Percentiles rank a stretch among this genome's conserved stretches.
Conservation (phyloP, 2,113 vertebrate species). For the Enhydra lutris region DNA sequence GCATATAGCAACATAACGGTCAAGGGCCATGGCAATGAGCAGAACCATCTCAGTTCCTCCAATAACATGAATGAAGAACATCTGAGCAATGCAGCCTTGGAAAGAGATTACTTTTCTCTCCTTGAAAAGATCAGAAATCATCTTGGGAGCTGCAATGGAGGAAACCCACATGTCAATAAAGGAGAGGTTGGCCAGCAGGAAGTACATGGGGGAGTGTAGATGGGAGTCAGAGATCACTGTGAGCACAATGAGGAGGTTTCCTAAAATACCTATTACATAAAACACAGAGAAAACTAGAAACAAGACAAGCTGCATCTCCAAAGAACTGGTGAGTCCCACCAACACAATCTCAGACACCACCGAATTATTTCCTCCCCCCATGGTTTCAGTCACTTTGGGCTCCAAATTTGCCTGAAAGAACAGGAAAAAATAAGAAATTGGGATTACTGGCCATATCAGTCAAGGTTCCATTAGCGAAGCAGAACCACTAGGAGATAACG, state of each 20-base stretch:
- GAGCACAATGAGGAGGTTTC: constrained; percentile 35
- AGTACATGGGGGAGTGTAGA: constrained; percentile 23
- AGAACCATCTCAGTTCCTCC: constrained; percentile 57
- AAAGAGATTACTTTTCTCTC: constrained; percentile 50
- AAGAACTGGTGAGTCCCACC: constrained; percentile 28
- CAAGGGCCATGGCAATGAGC: constrained; percentile 46
- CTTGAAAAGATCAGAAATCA: constrained; percentile 58
- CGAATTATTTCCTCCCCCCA: neutral
- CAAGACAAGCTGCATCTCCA: constrained; percentile 4
- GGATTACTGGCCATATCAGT: neutral
- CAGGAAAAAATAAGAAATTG: constrained; percentile 32
- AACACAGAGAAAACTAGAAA: constrained; percentile 36
- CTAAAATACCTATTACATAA: neutral
- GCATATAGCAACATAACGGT: constrained; percentile 16
- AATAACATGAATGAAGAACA: constrained; percentile 34
- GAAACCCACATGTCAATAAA: constrained; percentile 49
- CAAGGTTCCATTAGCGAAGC: neutral
- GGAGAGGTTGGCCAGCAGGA: constrained; percentile 47
- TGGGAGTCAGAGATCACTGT: constrained; percentile 29
- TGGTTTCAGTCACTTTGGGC: neutral
- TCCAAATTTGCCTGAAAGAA: constrained; percentile 54
- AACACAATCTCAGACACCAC: constrained; percentile 50
- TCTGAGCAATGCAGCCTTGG: constrained; percentile 42
- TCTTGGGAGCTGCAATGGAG: constrained; percentile 26
- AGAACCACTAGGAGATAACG: neutral